phyloP scores from a whole-genome alignment of 2,113 vertebrate species.

The Rhegmatorhina hoffmannsi region DNA sequence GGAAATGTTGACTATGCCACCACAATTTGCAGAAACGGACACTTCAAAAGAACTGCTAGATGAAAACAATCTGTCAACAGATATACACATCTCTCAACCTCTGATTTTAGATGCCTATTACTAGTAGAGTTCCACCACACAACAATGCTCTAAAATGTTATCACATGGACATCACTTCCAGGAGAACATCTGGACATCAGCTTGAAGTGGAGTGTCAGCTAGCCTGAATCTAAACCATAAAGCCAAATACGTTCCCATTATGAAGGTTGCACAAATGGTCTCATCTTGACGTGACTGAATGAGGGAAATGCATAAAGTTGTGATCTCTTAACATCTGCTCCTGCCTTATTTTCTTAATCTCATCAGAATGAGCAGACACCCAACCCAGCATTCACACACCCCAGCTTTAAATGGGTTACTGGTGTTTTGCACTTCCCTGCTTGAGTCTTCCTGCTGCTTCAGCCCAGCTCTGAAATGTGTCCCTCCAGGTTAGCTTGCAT shows the following conservation, averaged over 20 bases:
- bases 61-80: not conserved
- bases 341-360: not conserved
- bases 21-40: not conserved
- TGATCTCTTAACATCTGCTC: not conserved
- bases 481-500: constrained; percentile 46
- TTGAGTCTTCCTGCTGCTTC: not conserved
- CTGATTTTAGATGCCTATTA: not conserved
- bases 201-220: not conserved
- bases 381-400: not conserved
- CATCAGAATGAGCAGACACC: not conserved
- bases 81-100: not conserved
- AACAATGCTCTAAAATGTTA: not conserved
- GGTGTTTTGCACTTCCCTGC: not conserved
- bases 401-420: not conserved
- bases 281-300: not conserved
- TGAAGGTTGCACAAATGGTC: not conserved
- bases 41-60: not conserved
- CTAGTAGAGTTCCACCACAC: not conserved
- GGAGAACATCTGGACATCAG: not conserved
- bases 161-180: not conserved
- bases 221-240: not conserved
- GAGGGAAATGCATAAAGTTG: not conserved
- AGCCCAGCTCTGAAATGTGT: constrained; percentile 22
- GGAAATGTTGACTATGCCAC: not conserved
- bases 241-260: not conserved